phyloP scores from a whole-genome alignment of 2,113 vertebrate genomes.

The Seriola aureovittata region DNA sequence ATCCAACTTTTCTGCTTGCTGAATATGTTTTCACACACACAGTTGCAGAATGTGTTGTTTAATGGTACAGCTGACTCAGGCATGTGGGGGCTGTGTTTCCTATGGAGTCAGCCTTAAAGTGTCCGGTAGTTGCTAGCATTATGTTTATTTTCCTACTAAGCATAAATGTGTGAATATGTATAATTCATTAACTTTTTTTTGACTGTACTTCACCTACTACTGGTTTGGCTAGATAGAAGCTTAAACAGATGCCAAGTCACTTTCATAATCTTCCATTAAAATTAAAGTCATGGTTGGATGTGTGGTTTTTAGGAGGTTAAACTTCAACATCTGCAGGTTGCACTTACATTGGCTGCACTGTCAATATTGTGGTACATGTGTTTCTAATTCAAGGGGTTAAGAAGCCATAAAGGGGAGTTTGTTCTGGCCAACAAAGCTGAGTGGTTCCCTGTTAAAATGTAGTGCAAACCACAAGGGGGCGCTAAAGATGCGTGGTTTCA shows the following conservation, averaged over 20 bases:
- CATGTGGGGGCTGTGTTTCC: too few relatives aligned
- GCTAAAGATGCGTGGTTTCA: conserved; percentile 17
- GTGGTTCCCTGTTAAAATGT: not conserved
- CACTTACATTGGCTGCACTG: not conserved
- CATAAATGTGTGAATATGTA: too few relatives aligned
- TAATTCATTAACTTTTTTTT: too few relatives aligned
- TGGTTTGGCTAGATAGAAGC: not conserved
- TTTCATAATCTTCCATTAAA: not conserved
- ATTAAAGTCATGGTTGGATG: not conserved
- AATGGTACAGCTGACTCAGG: too few relatives aligned
- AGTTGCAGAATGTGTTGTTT: not conserved
- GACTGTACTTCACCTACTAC: not conserved
- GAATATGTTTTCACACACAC: not conserved
- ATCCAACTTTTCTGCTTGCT: too few relatives aligned
- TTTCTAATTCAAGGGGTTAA: not conserved
- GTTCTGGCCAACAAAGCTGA: not conserved
- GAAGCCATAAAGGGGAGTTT: too few relatives aligned
- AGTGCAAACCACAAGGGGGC: conserved; percentile 57
- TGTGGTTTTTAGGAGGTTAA: not conserved
- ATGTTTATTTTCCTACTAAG: not conserved
- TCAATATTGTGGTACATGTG: too few relatives aligned
- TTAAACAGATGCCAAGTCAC: not conserved
- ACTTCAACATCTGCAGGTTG: not conserved
- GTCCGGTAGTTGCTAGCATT: too few relatives aligned
- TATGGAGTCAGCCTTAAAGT: too few relatives aligned